phyloP scores from a whole-genome alignment of 2,113 vertebrate genomes.

The Poeciliopsis occidentalis region DNA sequence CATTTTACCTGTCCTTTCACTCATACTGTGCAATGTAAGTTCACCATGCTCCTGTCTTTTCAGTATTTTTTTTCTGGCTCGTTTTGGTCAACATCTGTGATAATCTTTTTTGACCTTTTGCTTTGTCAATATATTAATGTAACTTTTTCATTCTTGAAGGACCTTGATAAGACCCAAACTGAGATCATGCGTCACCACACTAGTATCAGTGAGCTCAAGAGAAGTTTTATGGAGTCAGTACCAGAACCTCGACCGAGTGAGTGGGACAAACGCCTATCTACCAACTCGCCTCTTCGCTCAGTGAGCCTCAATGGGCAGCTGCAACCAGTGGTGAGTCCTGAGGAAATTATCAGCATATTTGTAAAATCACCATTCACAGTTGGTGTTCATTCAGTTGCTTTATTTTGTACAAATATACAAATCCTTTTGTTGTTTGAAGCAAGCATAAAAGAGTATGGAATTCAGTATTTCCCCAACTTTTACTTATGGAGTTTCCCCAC shows the following conservation, averaged over 20 bases:
- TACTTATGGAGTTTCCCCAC: too few species aligned
- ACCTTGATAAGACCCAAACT: constrained; percentile 94
- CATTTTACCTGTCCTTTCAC: background rate
- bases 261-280: constrained; percentile 97
- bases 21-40: background rate
- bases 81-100: background rate
- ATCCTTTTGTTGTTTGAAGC: too few species aligned
- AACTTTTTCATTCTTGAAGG: constrained; percentile 74
- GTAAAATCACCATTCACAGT: background rate
- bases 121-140: background rate
- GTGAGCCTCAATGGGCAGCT: constrained; percentile 91
- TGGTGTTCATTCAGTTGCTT: background rate
- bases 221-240: constrained; percentile 97
- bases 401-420: too few species aligned
- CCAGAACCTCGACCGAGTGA: constrained; percentile 92
- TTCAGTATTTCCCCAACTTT: too few species aligned
- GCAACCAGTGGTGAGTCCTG: constrained; percentile 87
- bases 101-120: background rate
- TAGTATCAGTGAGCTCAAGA: constrained; percentile 96
- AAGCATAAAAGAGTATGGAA: too few species aligned
- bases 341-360: background rate
- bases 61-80: background rate
- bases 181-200: constrained; percentile 96
- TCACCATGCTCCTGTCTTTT: background rate
- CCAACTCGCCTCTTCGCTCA: constrained; percentile 93